Conservation (phyloP, 2,113 vertebrate genomes). For the Hoplias malabaricus region DNA sequence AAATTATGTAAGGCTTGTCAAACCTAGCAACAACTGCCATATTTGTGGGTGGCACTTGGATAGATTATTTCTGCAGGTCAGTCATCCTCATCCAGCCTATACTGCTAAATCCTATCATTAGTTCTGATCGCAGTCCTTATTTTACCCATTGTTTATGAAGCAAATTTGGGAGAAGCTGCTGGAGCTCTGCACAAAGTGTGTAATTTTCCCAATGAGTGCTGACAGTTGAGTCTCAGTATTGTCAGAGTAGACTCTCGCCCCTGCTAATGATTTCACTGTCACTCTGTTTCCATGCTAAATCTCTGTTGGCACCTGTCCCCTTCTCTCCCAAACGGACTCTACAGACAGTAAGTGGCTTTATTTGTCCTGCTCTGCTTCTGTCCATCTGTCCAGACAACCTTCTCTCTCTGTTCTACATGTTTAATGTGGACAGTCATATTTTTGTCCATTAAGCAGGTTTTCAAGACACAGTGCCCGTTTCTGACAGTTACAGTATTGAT, state of each 20-base stretch:
- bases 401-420: constrained; percentile 33
- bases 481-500: background rate
- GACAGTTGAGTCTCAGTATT: constrained; percentile 41
- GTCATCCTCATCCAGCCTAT: background rate
- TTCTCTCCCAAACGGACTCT: constrained; percentile 62
- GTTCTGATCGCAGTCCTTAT: background rate
- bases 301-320: constrained; percentile 69
- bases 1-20: background rate
- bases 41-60: background rate
- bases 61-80: background rate
- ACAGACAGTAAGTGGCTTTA: constrained; percentile 78
- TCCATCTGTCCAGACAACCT: constrained; percentile 9
- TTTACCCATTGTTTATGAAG: background rate
- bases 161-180: constrained; percentile 8
- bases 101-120: background rate
- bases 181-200: constrained; percentile 14
- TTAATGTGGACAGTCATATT: constrained; percentile 7
- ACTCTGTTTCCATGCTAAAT: constrained; percentile 70
- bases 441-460: constrained; percentile 1
- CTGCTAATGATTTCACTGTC: constrained; percentile 53
- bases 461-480: background rate
- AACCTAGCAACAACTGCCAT: background rate
- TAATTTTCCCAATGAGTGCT: constrained; percentile 29
- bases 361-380: constrained; percentile 58
- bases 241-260: constrained; percentile 31